Percentiles rank a stretch among this genome's conserved stretches.
Evolutionary conservation across 2,888 invertebrate species (phyloP).

Genomic region (Ganaspis brasiliensis): DNA sequence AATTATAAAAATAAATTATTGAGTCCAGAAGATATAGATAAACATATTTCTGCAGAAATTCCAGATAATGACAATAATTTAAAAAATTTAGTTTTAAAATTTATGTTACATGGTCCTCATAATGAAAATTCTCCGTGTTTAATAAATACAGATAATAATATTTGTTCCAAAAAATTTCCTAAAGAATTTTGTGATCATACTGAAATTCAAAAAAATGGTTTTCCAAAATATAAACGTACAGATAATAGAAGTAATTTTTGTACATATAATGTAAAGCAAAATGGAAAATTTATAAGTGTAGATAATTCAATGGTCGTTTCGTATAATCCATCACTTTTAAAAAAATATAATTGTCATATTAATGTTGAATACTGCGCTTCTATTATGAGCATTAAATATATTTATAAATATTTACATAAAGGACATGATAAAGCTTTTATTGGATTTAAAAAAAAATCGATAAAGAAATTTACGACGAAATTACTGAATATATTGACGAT

Average conservation of each 20-base stretch:
- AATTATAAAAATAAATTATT: neutral
- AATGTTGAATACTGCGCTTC: slow-evolving; percentile 59
- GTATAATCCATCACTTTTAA: slow-evolving; percentile 44
- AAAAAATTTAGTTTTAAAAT: neutral
- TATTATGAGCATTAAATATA: slow-evolving; percentile 54
- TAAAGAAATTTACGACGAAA: neutral
- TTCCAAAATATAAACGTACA: neutral
- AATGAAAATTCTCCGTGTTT: neutral
- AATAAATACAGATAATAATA: slow-evolving; percentile 25
- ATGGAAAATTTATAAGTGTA: slow-evolving; percentile 44
- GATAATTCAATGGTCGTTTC: slow-evolving; percentile 50
- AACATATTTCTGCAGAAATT: neutral
- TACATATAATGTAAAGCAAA: neutral
- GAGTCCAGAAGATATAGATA: neutral
- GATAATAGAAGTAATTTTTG: neutral
- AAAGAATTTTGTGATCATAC: slow-evolving; percentile 32
- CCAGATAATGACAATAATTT: neutral
- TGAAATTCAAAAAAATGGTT: neutral
- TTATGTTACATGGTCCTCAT: slow-evolving; percentile 1
- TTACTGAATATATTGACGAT: neutral
- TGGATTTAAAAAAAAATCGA: neutral
- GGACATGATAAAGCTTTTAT: slow-evolving; percentile 49
- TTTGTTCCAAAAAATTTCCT: slow-evolving; percentile 44
- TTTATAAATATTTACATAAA: slow-evolving; percentile 57
- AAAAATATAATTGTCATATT: slow-evolving; percentile 55